phyloP scores from a whole-genome alignment of 2,888 invertebrate species.

The Mayetiola destructor region DNA sequence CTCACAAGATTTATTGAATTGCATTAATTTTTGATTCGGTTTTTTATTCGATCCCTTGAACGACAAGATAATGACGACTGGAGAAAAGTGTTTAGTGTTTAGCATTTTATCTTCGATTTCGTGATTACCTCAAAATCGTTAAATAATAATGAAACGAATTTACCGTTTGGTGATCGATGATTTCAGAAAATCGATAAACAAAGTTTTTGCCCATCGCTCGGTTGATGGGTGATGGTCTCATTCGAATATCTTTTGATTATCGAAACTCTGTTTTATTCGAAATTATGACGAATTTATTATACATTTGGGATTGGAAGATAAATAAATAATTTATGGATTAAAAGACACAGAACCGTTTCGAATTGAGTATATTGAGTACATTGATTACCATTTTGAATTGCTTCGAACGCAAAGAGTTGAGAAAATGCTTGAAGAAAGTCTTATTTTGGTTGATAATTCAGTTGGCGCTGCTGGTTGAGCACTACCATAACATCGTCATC shows the following conservation, averaged over 20 bases:
- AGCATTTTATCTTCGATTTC: not conserved
- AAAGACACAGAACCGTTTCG: not conserved
- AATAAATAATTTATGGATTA: not conserved
- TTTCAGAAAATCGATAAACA: not conserved
- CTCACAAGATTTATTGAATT: too few relatives aligned
- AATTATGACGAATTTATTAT: not conserved
- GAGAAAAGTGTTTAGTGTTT: not conserved
- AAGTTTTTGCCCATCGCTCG: not conserved
- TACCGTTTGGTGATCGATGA: too few relatives aligned
- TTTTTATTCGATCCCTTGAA: too few relatives aligned
- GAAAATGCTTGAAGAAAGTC: constrained; percentile 1
- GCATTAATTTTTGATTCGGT: too few relatives aligned
- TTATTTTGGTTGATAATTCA: constrained; percentile 1
- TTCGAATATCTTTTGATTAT: not conserved
- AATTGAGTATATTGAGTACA: not conserved
- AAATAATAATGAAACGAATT: not conserved
- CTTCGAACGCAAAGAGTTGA: too few relatives aligned
- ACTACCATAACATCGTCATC: not conserved
- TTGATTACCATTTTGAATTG: not conserved
- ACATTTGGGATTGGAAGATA: not conserved
- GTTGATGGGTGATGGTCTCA: not conserved
- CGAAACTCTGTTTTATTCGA: not conserved
- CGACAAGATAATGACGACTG: too few relatives aligned
- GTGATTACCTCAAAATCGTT: not conserved
- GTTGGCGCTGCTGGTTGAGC: not conserved